These are phyloP conservation scores for Scolopax mira DNA, from an alignment of 2,113 vertebrate genomes.

Conservation along the genomic window DNA sequence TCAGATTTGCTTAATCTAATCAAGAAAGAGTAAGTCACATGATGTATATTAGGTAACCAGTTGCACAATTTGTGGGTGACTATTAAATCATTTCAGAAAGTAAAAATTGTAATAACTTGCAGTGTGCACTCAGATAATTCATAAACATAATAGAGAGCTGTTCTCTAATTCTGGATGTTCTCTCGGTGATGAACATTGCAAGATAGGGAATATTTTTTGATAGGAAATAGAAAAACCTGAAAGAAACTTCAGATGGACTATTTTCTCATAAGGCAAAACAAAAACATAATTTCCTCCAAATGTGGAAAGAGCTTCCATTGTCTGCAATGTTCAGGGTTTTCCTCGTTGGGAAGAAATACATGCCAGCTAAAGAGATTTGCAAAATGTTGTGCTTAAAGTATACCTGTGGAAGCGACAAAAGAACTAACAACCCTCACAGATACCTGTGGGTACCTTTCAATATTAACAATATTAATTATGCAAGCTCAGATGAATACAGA, in stretches of 20 bases:
- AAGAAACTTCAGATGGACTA: neutral
- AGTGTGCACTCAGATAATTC: neutral
- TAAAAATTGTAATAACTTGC: neutral
- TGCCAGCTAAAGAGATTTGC: neutral
- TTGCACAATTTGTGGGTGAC: slow-evolving; percentile 28
- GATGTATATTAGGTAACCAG: neutral
- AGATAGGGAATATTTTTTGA: neutral
- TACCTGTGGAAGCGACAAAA: neutral
- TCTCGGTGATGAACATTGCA: neutral
- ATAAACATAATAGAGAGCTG: neutral
- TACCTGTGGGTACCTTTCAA: neutral
- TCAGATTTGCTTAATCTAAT: slow-evolving; percentile 60
- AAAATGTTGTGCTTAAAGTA: neutral
- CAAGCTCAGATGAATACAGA: fast-evolving
- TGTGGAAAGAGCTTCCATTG: neutral
- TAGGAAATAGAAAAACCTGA: neutral
- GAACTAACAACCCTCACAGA: neutral
- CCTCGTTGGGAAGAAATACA: neutral
- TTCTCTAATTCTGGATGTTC: neutral
- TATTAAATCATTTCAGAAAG: neutral
- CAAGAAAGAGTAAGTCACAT: slow-evolving; percentile 22
- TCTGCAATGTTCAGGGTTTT: neutral
- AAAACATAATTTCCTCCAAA: neutral
- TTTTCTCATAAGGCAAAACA: neutral
- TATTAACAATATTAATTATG: neutral